Evolutionary conservation across 2,888 invertebrate species (phyloP), one percentile per base, ranked within the genome.

Genomic region (Osmoderma eremita): DNA sequence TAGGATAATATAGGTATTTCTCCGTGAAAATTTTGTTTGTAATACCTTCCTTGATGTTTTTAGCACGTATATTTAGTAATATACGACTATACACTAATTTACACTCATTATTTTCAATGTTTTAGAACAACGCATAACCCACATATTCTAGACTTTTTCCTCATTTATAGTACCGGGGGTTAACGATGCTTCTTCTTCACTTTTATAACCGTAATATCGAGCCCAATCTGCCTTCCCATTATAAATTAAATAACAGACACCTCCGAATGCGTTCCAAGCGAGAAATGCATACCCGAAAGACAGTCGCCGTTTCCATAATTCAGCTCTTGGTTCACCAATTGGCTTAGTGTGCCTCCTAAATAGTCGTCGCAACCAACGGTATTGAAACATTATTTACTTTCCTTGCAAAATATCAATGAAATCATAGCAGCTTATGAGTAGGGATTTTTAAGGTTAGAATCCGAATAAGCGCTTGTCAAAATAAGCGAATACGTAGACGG

Each of bases 181-280:
- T 63, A 85, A 75, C 2, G 80, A 70, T 13, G 81, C 77, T 70
- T 90, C 89, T 69, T 87, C 88, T 51, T 89, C 87, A 5, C 85
- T 78, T 79, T 89, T 89, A 3, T 87, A 79, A 3, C 90, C 90
- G 76, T 89, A 85, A 72, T 86, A 86, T 73, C 86, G 83, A 0
- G 90, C 89, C 90, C 90, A 91, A 78, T 90, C 89, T 3, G 80
- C 83, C 76, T 88, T 89, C 1, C 91, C 91, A 0, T 77, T 80
- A 70, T 83, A 88, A 10, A 84, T 77, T 80, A 83, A 85, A 73
- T 88, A 91, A 17, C 84, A 71, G 2, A 91, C 86, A 15, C 88
- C 74, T 8, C 90, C 91, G 77, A 91, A 88, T 0, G 89, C 89
- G 80, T 91, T 88, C 91, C 91, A 91, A 12, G 89, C 88, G 6